Base-by-base conservation (phyloP, 1,140 invertebrate species). In the Condylostylus longicornis region DNA sequence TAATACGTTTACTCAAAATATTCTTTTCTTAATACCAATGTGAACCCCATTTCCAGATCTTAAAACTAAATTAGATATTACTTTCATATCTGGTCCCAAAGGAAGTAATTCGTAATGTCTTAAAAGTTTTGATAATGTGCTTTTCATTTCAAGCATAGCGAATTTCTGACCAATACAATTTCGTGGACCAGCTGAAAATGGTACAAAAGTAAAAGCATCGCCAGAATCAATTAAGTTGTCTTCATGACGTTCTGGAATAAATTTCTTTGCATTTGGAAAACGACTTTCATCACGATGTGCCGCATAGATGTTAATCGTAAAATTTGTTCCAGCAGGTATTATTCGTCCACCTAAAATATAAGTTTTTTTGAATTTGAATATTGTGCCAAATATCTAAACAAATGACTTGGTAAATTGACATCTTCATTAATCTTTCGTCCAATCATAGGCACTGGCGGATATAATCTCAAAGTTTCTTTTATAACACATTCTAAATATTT, bases 361-460 rank as follows among this genome's bases (percentile, higher is more conserved):
- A 20, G 13, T 27, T 36, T 18, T 29, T 20, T 18, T 10, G 19
- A 32, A 30, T 18, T 20, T 20, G 7, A 23, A 21, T 12, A 4
- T 4, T 23, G 3, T 13, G 12, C 5, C n/a, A 21, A 20, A 35
- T 15, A 18, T 27, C 22, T 18, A 18, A 13, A 10, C 12, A 38
- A 15, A 13, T 34, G 38, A 31, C 32, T 13, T 38, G n/a, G 5
- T 17, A 31, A 18, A n/a, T n/a, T 22, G 4, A 42, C 20, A 28
- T 67, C 65, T 50, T 67, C 47, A 40, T 39, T 46, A 23, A 71
- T 39, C 22, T 32, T 18, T 44, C 71, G 50, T 8, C 43, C 51
- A 35, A 78, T 66, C 21, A 68, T 44, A 9, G 77, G 75, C n/a
- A 76, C 74, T 38, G 70, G 69, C 10, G 77, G 75, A 53, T 67